A percentile compares a stretch with the other conserved stretches of the same genome.
Evolutionary conservation across 2,113 vertebrate genomes (phyloP).

Genomic region (Varanus komodoensis): DNA sequence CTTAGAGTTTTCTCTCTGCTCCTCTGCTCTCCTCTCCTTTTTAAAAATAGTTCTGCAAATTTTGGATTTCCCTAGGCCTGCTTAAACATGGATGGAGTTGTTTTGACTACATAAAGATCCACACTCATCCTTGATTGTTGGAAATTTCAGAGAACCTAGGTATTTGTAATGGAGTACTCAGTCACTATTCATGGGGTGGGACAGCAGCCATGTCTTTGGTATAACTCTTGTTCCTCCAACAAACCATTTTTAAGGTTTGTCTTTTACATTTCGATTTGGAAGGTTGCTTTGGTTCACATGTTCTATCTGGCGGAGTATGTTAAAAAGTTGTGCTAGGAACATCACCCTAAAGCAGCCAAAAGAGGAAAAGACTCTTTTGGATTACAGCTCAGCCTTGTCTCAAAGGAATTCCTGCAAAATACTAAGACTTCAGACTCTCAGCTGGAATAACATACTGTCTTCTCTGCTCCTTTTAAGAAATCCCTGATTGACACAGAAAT

Average conservation of each 20-base stretch:
- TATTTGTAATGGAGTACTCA: background rate
- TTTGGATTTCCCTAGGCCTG: no score
- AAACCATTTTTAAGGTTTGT: background rate
- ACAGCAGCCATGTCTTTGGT: background rate
- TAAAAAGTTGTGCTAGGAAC: background rate
- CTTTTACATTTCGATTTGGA: background rate
- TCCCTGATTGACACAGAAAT: constrained; percentile 32
- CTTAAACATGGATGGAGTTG: background rate
- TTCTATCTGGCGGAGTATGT: background rate
- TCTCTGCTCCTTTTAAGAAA: background rate
- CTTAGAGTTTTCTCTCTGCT: no score
- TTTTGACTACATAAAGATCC: no score
- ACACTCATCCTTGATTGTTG: background rate
- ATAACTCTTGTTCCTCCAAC: background rate
- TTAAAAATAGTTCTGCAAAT: no score
- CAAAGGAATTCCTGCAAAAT: background rate
- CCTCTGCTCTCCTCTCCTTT: no score
- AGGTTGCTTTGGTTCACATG: background rate
- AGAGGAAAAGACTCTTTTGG: background rate
- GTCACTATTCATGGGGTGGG: no score
- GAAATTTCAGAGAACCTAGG: background rate
- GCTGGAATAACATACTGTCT: constrained; percentile 14
- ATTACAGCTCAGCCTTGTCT: background rate
- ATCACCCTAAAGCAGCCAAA: background rate
- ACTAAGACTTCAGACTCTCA: background rate